Evolutionary conservation across 2,113 vertebrate genomes (phyloP).

Genomic region (Mus spicilegus): DNA sequence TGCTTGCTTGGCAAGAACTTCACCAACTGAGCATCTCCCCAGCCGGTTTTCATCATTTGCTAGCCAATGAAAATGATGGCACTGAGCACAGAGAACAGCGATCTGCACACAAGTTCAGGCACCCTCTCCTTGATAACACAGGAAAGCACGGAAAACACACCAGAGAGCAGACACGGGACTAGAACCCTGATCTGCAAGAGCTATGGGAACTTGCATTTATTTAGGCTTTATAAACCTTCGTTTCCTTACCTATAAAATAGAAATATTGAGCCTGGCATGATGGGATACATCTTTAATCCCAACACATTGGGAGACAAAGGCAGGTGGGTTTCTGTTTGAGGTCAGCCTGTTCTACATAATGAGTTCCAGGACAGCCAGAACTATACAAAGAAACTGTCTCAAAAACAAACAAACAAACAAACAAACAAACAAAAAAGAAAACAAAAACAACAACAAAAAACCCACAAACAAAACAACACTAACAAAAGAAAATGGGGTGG

Average conservation of each 20-base stretch:
- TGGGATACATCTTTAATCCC: background rate
- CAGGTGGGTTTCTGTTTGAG: background rate
- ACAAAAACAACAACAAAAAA: background rate
- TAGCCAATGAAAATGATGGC: constrained; percentile 14
- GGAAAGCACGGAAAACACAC: background rate
- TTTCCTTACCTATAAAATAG: constrained; percentile 24
- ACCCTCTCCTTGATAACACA: background rate
- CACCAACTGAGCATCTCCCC: background rate
- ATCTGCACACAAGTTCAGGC: background rate
- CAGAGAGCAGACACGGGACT: background rate
- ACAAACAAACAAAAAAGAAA: background rate
- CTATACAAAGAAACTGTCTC: background rate
- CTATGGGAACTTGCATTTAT: background rate
- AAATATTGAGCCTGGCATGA: background rate
- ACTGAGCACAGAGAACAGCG: background rate
- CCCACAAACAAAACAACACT: background rate
- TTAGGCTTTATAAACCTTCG: background rate
- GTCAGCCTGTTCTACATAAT: background rate
- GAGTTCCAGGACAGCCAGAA: background rate
- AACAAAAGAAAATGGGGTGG: background rate
- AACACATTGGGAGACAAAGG: background rate
- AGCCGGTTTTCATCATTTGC: background rate
- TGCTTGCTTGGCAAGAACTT: background rate
- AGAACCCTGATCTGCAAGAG: background rate
- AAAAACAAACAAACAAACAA: too few species aligned